Base-by-base conservation (phyloP, 2,797 vertebrate species). In the Linurgus olivaceus region DNA sequence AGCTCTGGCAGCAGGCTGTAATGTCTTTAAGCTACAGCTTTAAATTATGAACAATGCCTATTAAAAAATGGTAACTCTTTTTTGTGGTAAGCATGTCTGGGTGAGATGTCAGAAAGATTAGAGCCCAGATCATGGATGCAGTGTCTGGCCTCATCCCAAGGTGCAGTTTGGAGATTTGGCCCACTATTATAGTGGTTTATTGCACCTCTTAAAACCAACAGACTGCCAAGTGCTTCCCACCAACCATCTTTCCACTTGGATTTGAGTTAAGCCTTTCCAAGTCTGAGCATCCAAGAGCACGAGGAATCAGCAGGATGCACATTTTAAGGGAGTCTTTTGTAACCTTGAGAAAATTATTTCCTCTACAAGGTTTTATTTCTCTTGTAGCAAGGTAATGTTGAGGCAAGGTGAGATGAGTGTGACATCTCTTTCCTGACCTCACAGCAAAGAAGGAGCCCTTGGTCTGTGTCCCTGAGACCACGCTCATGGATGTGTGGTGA, bases 381-480 rank as follows among this genome's bases (percentile, higher is more conserved):
- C 23, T 35, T n/a, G 11, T 14, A 68, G 45, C 54, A 72, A 72
- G 35, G n/a, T 47, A 58, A 50, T 4, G 17, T 66, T 45, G 44
- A 74, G 68, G 21, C 31, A 54, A 26, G 0, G 2, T 0, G 1
- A 86, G 23, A 23, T 9, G 14, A 26, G 17, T 0, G 0, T 28
- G 31, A 47, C 7, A 7, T 28, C 40, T 77, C 25, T 38, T 62
- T 76, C 71, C 55, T 47, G 23, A 50, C n/a, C 25, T 44, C 11
- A 7, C 3, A 61, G 35, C 35, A 48, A 52, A 44, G 24, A 42
- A 44, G 37, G 52, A 63, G 28, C 20, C 52, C 42, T 63, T 4
- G 3, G 26, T 29, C 18, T 54, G 59, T 37, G 44, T 14, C 29
- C 18, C n/a, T 48, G n/a, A 45, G 50, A 31, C 13, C 26, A 23